Base-by-base conservation (phyloP, 2,888 invertebrate species). In the Argyra leucocephala region DNA sequence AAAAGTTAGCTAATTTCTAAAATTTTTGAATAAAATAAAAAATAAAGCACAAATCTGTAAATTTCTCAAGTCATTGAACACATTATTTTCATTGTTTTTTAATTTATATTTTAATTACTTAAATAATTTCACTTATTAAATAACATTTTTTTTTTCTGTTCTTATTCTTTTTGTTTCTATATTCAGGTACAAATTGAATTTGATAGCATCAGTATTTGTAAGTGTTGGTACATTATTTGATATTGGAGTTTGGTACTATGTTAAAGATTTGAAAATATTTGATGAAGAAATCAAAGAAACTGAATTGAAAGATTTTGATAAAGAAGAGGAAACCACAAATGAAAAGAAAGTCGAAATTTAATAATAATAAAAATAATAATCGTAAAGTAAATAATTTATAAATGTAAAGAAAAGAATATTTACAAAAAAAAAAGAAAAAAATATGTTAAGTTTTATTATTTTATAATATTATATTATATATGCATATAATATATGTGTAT, bases 201-300 rank as follows among this genome's bases (percentile, higher is more conserved):
- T 86, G 69, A 86, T 85, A 18, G 85, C 87, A 61, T 86, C 87
- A 76, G 82, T 81, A 68, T 87, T 88, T 70, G 84, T 87, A 12
- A 75, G 82, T 18, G 80, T 88, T 67, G 88, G 88, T 10, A 83
- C 86, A 37, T 15, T 87, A 7, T 88, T 87, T 72, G 88, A 88
- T 73, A 75, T 83, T 57, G 83, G 85, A 21, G 86, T 88, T 15
- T 88, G 87, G 86, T 87, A 85, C 76, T 85, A 83, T 72, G 86
- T 86, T 1, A 88, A 87, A 74, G 83, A 85, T 72, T 81, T 88
- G 62, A 84, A 86, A 76, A 86, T 87, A 71, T 87, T 87, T 74
- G 87, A 88, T 71, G 86, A 87, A 69, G 86, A 86, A 72, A 70
- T 76, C 10, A 77, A 78, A 36, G 78, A 77, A 59, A 72, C 74